Base-by-base conservation (phyloP, 2,888 invertebrate genomes). In the Eucera pruinosa region DNA sequence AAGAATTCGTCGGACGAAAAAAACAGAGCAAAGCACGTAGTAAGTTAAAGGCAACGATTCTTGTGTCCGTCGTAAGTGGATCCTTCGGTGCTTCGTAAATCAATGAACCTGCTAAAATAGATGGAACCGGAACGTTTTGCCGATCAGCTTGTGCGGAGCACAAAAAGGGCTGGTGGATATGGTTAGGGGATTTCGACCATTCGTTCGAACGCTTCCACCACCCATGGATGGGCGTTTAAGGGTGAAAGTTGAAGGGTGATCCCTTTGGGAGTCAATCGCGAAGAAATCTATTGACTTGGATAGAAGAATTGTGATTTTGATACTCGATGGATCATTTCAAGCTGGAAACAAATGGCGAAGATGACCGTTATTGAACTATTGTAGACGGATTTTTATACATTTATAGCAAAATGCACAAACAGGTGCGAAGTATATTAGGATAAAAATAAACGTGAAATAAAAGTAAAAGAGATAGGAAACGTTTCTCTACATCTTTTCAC, bases 191-290 rank as follows among this genome's bases (percentile, higher is more conserved):
- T 61, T 80, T 71, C 50, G 50, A 11, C 43, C 50, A 68, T 66
- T 77, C 72, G 36, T 48, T 66, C 58, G 50, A 60, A 64, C 67
- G 50, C 30, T 43, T 36, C 25, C n/a, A 33, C 18, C 11, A n/a
- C 11, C 18, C 30, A 33, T 20, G 27, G 7, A 39, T 7, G 55
- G 43, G 23, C 33, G 7, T 33, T 7, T 11, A 7, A n/a, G n/a
- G n/a, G n/a, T n/a, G n/a, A 0, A 60, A 73, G 66, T 58, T 54
- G 6, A 20, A n/a, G 57, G 58, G 39, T 47, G 54, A 65, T 60
- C 73, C 64, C 72, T 69, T 72, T 72, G 23, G 13, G 33, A 69
- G 62, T 23, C 62, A 58, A 77, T 81, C 62, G 66, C 39, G 25
- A 27, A 66, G 45, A 77, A 81, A 68, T 39, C 77, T 52, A 30